Percentiles rank a stretch among this genome's conserved stretches.
phyloP scores from a whole-genome alignment of 2,113 vertebrate genomes.

The Ophthalmolycus amberensis region DNA sequence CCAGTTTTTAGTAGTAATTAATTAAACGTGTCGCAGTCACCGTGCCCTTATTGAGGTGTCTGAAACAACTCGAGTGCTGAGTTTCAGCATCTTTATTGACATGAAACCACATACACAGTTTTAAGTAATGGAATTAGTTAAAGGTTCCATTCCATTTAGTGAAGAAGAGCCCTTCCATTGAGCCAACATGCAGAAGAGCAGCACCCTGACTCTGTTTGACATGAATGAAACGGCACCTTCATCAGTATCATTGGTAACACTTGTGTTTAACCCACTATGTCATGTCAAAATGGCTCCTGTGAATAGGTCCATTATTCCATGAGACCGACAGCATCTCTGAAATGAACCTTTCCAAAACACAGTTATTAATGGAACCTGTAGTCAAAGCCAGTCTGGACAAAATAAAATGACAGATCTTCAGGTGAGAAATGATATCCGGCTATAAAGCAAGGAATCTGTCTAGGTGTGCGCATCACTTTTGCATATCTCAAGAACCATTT shows the following conservation, averaged over 20 bases:
- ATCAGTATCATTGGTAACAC: not conserved
- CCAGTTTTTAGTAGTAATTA: not conserved
- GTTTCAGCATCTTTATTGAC: not conserved
- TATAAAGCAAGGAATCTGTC: not conserved
- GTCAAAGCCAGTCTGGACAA: not conserved
- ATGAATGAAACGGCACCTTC: too few relatives aligned
- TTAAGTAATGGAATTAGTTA: not conserved
- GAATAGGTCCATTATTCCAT: not conserved
- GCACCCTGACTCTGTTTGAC: too few relatives aligned
- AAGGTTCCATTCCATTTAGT: not conserved
- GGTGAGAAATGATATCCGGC: not conserved
- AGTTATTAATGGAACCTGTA: not conserved
- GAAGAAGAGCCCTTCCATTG: not conserved
- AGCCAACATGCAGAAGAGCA: not conserved
- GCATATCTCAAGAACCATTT: not conserved
- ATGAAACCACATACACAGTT: not conserved
- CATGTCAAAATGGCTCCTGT: not conserved
- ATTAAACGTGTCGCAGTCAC: not conserved
- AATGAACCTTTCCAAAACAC: not conserved
- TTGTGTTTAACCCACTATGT: not conserved
- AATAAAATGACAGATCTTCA: too few relatives aligned
- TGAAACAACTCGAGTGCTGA: not conserved
- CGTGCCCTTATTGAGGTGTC: not conserved
- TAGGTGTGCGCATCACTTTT: not conserved
- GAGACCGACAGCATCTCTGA: not conserved